These are phyloP conservation scores for Zophobas morio DNA, from an alignment of 1,140 invertebrate genomes.

Conservation along the genomic window DNA sequence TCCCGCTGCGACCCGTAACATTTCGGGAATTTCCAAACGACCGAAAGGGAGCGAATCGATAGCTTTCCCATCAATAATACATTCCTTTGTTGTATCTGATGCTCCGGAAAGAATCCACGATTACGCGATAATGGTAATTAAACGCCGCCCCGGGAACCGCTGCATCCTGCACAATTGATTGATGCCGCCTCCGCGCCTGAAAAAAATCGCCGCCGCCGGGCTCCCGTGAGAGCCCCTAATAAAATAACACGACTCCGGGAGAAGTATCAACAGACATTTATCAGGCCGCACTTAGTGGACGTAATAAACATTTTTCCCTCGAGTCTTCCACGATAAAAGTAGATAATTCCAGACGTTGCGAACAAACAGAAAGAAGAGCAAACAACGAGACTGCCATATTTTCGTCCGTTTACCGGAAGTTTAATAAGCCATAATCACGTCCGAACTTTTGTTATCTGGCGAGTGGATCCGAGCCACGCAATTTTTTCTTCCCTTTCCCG, in stretches of 20 bases:
- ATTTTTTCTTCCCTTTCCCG: background rate
- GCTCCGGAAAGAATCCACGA: background rate
- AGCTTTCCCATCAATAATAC: background rate
- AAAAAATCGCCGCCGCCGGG: background rate
- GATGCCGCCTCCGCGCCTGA: background rate
- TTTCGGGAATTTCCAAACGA: no score
- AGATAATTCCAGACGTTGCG: slow-evolving; percentile 25
- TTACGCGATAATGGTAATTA: no score
- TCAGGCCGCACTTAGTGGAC: slow-evolving; percentile 26
- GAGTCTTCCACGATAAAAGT: slow-evolving; percentile 15
- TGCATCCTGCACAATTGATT: background rate
- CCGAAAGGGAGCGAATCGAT: background rate
- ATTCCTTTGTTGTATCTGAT: background rate
- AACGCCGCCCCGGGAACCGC: no score
- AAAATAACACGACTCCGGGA: slow-evolving; percentile 13
- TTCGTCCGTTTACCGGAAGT: slow-evolving; percentile 22
- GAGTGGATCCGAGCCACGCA: background rate
- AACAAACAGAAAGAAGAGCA: slow-evolving; percentile 27
- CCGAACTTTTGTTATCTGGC: slow-evolving; percentile 13
- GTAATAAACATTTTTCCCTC: slow-evolving; percentile 37
- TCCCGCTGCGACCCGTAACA: background rate
- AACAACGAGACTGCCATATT: slow-evolving; percentile 19
- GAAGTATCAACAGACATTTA: slow-evolving; percentile 30
- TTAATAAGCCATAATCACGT: slow-evolving; percentile 31
- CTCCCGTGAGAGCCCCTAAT: background rate